Evolutionary conservation across 2,113 vertebrate genomes (phyloP), one percentile per base, ranked within the genome.

Genomic region (Campylomormyrus numenius): DNA sequence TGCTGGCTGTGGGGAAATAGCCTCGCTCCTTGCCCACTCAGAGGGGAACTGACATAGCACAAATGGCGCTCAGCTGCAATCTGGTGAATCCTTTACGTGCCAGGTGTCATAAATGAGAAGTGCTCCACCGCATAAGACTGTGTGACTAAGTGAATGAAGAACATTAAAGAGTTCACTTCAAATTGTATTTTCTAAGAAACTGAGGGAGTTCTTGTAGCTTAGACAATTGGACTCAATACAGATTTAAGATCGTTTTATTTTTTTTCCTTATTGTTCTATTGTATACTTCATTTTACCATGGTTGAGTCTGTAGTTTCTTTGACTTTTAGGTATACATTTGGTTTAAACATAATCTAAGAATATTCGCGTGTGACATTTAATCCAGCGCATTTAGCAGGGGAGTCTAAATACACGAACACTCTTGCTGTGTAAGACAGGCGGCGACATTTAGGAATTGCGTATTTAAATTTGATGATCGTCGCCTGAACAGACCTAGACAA

Each of bases 1-100:
- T 96, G 96, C 96, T 96, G 96, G 96, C 95, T 96, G 96, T 94
- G 93, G 87, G 95, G 94, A 95, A 96, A 96, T 96, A 95, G 95
- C 95, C 94, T 94, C 95, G 95, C 95, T 95, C 94, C 93, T 89
- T 94, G 94, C 94, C 94, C 91, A 93, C 94, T 94, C 94, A 93
- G 93, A 95, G 95, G 95, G 95, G 94, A 96, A 95, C 95, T 96
- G 96, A 96, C 95, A 96, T 94, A 95, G 95, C 95, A 94, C 94
- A 95, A 96, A 95, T 95, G 95, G 95, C 95, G 94, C 93, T 93
- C 94, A 95, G 90, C 90, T 85, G 94, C 92, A 95, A 93, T 94
- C 93, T 93, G 93, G 92, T 92, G 89, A 94, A 94, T 95, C 93
- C 90, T 91, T 91, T 85, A 70, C 52, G 45, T 90, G 77, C 77